Percentiles rank a stretch among this genome's conserved stretches.
These are phyloP conservation scores for Megalops cyprinoides DNA, from an alignment of 2,797 vertebrate genomes.

Conservation along the genomic window DNA sequence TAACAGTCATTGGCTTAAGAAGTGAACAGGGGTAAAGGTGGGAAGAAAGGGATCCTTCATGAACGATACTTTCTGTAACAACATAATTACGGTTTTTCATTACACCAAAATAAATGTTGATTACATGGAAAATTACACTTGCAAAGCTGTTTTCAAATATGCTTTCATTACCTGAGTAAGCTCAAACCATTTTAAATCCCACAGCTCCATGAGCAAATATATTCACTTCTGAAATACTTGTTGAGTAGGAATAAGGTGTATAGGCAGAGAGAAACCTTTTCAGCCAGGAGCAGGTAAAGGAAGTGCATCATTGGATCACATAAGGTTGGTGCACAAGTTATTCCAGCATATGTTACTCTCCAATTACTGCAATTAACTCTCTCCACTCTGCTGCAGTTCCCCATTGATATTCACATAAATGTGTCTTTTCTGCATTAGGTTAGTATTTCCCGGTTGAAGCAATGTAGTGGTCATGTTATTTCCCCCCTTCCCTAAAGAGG, in stretches of 20 bases:
- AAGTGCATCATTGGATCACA: neutral
- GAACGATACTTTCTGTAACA: neutral
- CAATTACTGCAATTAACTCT: neutral
- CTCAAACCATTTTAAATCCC: neutral
- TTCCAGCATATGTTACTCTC: too few relatives aligned
- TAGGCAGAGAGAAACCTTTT: neutral
- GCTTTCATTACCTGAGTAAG: neutral
- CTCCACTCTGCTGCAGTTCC: neutral
- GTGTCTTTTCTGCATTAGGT: neutral
- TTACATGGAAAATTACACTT: neutral
- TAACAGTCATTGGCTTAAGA: neutral
- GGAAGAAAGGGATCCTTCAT: neutral
- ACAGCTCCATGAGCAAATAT: neutral
- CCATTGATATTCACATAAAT: neutral
- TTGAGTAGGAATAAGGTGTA: neutral
- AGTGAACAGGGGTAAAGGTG: neutral
- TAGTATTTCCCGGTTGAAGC: neutral
- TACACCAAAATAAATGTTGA: neutral
- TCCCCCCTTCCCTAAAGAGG: too few relatives aligned
- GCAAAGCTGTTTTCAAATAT: neutral
- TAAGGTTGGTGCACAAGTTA: neutral
- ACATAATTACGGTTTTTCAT: neutral
- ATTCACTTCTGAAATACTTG: neutral
- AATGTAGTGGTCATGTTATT: too few relatives aligned
- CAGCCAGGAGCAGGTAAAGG: neutral